A percentile compares a stretch with the other conserved stretches of the same genome.
Evolutionary conservation across 92 coral and sea anemone genomes (phyloP).

Genomic region (Parazoanthus darwini): DNA sequence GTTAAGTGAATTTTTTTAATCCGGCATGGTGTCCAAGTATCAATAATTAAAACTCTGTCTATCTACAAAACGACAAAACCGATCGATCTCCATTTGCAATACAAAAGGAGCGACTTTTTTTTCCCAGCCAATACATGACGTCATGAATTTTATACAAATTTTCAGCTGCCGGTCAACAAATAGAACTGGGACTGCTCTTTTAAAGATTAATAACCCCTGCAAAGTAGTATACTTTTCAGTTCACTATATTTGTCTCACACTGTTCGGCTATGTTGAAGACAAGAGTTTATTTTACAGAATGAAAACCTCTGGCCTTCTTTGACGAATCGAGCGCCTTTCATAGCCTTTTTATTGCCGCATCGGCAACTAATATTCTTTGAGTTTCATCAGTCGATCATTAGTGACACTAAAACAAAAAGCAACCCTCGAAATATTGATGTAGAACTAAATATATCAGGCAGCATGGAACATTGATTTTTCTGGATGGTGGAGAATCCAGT

Average conservation of each 20-base stretch:
- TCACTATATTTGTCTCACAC: not conserved
- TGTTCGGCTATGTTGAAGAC: not conserved
- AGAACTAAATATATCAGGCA: not conserved
- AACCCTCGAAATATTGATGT: not conserved
- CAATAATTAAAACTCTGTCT: not conserved
- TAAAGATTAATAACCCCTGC: not conserved
- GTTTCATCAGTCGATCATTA: not conserved
- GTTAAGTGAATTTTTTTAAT: no score
- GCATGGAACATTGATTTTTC: not conserved
- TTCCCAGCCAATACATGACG: not conserved
- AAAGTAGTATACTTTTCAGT: not conserved
- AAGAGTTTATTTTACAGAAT: not conserved
- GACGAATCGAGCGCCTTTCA: no score
- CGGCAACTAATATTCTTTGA: not conserved
- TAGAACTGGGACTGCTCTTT: not conserved
- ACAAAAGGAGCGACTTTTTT: not conserved
- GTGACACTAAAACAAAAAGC: not conserved
- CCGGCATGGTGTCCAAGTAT: no score
- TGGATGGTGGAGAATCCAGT: not conserved
- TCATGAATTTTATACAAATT: not conserved
- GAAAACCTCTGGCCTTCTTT: no score
- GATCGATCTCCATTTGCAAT: not conserved
- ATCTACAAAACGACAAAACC: not conserved
- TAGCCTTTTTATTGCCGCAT: not conserved
- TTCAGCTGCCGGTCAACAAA: not conserved